phyloP scores from a whole-genome alignment of 2,113 vertebrate species.

The Aldabrachelys gigantea region DNA sequence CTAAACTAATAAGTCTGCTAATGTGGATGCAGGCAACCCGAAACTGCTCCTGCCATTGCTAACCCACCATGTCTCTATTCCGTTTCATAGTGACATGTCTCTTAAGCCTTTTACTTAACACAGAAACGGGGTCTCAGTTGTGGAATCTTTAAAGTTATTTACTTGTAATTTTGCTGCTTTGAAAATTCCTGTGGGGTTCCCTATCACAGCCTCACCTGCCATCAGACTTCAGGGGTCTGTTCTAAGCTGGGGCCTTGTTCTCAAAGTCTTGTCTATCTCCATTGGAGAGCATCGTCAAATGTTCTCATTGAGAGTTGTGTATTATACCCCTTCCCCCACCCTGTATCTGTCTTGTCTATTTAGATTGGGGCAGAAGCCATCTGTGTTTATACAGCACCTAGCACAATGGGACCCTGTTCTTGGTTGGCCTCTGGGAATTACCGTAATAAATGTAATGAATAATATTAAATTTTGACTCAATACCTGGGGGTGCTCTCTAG shows the following conservation, averaged over 20 bases:
- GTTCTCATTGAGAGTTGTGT: neutral
- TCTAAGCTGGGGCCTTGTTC: neutral
- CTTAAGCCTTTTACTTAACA: neutral
- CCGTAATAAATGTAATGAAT: no score
- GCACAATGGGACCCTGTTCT: neutral
- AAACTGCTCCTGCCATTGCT: slow-evolving; percentile 38
- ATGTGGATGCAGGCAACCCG: neutral
- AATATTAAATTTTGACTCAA: neutral
- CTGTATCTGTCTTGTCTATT: neutral
- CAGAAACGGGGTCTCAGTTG: neutral
- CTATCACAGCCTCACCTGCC: neutral
- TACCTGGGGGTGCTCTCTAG: neutral
- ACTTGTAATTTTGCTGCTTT: neutral
- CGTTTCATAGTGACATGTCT: slow-evolving; percentile 3
- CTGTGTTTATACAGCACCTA: neutral
- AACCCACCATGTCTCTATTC: neutral
- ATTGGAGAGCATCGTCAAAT: neutral
- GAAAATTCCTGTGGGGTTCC: neutral
- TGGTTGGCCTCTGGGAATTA: neutral
- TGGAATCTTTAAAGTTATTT: neutral
- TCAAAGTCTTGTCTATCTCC: neutral
- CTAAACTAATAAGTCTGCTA: neutral
- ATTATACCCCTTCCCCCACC: neutral
- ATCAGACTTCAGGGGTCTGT: fast-evolving
- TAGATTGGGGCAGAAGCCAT: neutral